Base-by-base conservation (phyloP, 1,140 invertebrate genomes). In the Philaenus spumarius region DNA sequence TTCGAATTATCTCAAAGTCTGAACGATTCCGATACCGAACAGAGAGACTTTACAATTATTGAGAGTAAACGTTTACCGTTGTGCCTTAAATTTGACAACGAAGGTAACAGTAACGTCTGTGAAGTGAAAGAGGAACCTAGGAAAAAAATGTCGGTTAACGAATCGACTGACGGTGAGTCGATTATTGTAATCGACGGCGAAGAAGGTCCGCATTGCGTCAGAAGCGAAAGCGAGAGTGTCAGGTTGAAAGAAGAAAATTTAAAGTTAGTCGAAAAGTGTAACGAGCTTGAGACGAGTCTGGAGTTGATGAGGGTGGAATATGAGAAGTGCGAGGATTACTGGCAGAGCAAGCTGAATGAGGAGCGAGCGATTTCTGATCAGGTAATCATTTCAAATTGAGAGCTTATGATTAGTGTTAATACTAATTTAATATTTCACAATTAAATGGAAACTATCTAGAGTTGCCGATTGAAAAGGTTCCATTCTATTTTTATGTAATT, bases 261-360 rank as follows among this genome's bases (percentile, higher is more conserved):
- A 61, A 70, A 76, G 43, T 66, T 82, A 47, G 66, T 71, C 22
- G 73, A 79, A 37, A 79, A 80, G 59, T 83, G 80, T 65, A 75
- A 75, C 20, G 84, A 87, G 24, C 71, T 90, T 14, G 86, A 90
- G 69, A 73, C 73, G 19, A 86, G 84, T 66, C 68, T 90, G 23
- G 86, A 91, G 68, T 73, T 85, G 62, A 71, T 92, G 66, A 81
- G 79, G 64, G 73, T 77, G 15, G 89, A 91, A 63, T 90, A 88
- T 66, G 89, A 91, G 63, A 81, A 83, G 60, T 89, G 87, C 66
- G 90, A 93, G 70, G 88, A 92, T 67, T 92, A 92, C 71, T 93
- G 89, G 89, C 76, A 82, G 17, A 70, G 69, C 6, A 90, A 90
- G 72, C 71, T 93, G 26, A 81, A 86, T 43, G 89, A 90, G 58